phyloP scores from a whole-genome alignment of 2,113 vertebrate genomes.

The Aix galericulata region DNA sequence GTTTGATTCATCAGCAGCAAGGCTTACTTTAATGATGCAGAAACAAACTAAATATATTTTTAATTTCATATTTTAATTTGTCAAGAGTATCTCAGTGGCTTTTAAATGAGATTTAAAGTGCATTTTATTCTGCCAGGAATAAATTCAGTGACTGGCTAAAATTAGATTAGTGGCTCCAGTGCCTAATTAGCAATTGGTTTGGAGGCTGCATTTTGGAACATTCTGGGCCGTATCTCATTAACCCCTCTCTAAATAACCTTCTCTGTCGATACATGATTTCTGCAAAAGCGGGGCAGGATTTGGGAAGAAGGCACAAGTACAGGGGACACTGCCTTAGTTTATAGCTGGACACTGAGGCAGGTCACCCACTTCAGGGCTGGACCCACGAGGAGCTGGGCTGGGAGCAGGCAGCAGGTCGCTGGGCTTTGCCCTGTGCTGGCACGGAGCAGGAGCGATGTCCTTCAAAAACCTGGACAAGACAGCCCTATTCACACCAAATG shows the following conservation, averaged over 20 bases:
- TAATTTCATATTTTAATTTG: conserved; percentile 60
- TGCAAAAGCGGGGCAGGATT: not conserved
- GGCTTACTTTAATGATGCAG: not conserved
- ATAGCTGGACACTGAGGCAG: not conserved
- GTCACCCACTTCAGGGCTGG: not conserved
- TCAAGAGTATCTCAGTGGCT: conserved; percentile 7
- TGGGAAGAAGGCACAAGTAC: rapidly evolving
- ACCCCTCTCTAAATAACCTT: not conserved
- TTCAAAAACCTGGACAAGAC: not conserved
- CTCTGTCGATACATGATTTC: not conserved
- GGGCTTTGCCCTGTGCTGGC: rapidly evolving
- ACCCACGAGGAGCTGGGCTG: too few relatives aligned
- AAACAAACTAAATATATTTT: conserved; percentile 42
- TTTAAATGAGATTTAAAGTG: conserved; percentile 22
- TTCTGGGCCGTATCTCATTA: not conserved
- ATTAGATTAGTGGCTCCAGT: conserved; percentile 42
- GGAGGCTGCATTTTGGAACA: not conserved
- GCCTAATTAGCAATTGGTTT: not conserved
- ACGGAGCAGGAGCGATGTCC: rapidly evolving
- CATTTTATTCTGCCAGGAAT: not conserved
- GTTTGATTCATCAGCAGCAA: not conserved
- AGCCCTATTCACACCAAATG: rapidly evolving
- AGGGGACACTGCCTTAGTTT: not conserved
- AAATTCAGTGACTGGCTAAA: conserved; percentile 20
- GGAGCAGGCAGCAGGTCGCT: rapidly evolving